A percentile compares a stretch with the other conserved stretches of the same genome.
phyloP scores from a whole-genome alignment of 2,113 vertebrate species.

The Ciconia stormi region DNA sequence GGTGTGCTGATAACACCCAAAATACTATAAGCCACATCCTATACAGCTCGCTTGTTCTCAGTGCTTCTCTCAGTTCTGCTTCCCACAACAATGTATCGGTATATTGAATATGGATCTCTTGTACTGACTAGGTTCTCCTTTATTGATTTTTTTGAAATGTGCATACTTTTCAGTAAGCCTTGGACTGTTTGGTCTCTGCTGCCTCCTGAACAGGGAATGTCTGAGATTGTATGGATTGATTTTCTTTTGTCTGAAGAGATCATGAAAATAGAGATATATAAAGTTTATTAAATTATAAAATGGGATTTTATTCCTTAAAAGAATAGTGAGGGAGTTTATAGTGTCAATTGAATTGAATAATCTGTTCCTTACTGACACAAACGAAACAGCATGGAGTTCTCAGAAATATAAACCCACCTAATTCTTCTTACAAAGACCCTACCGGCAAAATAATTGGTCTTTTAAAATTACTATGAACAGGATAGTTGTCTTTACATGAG shows the following conservation, averaged over 20 bases:
- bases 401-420: not conserved
- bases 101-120: not conserved
- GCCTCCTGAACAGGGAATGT: not conserved
- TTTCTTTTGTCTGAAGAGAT: not conserved
- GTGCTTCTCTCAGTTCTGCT: not conserved
- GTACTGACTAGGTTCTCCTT: not conserved
- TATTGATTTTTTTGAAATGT: not conserved
- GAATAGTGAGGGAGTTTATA: not conserved
- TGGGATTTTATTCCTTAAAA: not conserved
- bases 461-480: not conserved
- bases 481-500: not conserved
- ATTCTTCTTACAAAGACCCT: not conserved
- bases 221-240: not conserved
- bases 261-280: not conserved
- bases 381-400: not conserved
- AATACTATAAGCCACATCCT: not conserved
- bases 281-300: not conserved
- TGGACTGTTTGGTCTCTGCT: not conserved
- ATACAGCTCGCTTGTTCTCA: not conserved
- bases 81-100: not conserved
- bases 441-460: not conserved
- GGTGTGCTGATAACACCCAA: not conserved
- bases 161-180: not conserved
- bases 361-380: not conserved
- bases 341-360: not conserved